A percentile compares a stretch with the other conserved stretches of the same genome.
Evolutionary conservation across 2,113 vertebrate genomes (phyloP).

Genomic region (Hippopotamus amphibius): DNA sequence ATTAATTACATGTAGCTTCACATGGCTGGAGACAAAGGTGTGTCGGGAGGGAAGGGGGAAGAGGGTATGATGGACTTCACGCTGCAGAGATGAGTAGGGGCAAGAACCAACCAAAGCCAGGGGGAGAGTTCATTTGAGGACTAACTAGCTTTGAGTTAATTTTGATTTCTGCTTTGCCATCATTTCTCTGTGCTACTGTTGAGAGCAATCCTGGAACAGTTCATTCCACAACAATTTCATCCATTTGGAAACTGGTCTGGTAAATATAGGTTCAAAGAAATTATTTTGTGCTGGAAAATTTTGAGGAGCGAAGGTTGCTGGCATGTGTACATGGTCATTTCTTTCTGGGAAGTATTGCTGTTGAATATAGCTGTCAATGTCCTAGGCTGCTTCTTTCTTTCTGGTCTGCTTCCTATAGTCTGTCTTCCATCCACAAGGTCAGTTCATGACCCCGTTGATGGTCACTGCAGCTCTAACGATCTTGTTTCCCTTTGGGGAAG

Average conservation of each 20-base stretch:
- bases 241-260: slow-evolving; percentile 59
- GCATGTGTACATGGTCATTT: neutral
- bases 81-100: neutral
- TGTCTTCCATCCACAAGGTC: neutral
- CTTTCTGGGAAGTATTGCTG: neutral
- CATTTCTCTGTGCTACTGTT: slow-evolving; percentile 50
- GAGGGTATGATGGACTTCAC: neutral
- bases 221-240: slow-evolving; percentile 38
- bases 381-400: neutral
- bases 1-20: neutral
- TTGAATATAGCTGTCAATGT: neutral
- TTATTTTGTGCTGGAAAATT: slow-evolving; percentile 22
- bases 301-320: neutral
- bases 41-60: neutral
- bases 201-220: slow-evolving; percentile 30
- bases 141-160: slow-evolving; percentile 56
- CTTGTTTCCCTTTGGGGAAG: neutral
- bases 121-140: slow-evolving; percentile 46
- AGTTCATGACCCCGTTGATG: neutral
- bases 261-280: slow-evolving; percentile 56
- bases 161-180: slow-evolving; percentile 58
- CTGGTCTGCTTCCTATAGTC: neutral
- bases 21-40: neutral
- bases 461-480: neutral
- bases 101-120: neutral